phyloP scores from a whole-genome alignment of 2,797 vertebrate species.

The Lacerta viridis region DNA sequence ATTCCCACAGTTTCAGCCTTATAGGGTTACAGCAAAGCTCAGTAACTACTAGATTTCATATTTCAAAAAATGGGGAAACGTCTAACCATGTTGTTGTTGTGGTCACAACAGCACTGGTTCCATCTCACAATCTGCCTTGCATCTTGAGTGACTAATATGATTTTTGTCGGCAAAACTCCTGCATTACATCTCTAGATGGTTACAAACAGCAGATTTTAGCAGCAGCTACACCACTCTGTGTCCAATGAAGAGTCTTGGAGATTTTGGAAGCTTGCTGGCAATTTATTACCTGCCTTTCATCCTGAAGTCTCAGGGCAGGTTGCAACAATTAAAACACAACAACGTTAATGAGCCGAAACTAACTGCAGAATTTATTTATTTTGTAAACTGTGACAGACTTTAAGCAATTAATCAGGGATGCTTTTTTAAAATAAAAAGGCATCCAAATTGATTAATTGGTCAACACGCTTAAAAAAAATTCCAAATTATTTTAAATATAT shows the following conservation, averaged over 20 bases:
- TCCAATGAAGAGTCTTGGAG: background rate
- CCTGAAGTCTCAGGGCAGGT: too few species aligned
- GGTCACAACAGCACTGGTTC: background rate
- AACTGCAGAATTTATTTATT: background rate
- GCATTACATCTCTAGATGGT: background rate
- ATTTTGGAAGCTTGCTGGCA: background rate
- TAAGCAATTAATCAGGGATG: background rate
- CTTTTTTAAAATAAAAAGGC: too few species aligned
- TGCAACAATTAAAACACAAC: too few species aligned
- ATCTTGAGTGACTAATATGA: background rate
- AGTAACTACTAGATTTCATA: background rate
- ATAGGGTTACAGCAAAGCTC: background rate
- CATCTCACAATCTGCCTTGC: background rate
- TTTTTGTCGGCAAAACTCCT: background rate
- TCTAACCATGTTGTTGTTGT: background rate
- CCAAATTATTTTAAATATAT: too few species aligned
- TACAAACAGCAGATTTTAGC: background rate
- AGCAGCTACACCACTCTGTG: background rate
- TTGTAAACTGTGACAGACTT: background rate
- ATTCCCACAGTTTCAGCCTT: background rate
- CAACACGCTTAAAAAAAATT: too few species aligned
- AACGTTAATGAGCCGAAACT: too few species aligned
- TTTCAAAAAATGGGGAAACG: background rate
- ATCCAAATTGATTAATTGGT: too few species aligned
- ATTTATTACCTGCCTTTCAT: background rate